Percentiles rank a stretch among this genome's conserved stretches.
phyloP scores from a whole-genome alignment of 53 echinoderm and acorn worm genomes.

The Echinarachnius parma region DNA sequence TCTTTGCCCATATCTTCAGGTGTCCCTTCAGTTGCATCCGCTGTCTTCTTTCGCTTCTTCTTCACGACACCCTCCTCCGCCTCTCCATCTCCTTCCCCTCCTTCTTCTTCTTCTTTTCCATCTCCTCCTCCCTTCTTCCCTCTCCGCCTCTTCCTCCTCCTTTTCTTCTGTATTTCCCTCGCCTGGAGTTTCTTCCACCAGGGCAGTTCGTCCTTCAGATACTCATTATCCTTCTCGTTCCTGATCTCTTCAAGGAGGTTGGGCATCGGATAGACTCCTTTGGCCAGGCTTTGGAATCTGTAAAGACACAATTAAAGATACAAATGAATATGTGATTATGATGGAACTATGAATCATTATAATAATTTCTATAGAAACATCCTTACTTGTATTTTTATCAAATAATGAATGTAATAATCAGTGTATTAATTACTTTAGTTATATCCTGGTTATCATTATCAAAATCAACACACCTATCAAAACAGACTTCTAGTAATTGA shows the following conservation, averaged over 20 bases:
- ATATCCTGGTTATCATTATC: too few relatives aligned
- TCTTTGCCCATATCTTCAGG: background rate
- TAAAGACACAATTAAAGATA: slow-evolving; percentile 1
- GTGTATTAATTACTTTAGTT: too few relatives aligned
- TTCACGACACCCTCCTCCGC: slow-evolving; percentile 24
- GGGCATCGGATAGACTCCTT: slow-evolving; percentile 72
- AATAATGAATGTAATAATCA: too few relatives aligned
- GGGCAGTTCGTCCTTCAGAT: slow-evolving; percentile 44
- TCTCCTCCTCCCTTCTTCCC: slow-evolving; percentile 19
- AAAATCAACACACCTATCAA: too few relatives aligned
- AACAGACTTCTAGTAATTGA: too few relatives aligned
- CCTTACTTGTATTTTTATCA: too few relatives aligned
- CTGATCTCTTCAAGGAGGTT: slow-evolving; percentile 59
- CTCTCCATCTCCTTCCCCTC: slow-evolving; percentile 24
- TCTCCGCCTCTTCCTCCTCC: slow-evolving; percentile 36
- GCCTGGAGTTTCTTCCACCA: slow-evolving; percentile 37
- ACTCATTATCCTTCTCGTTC: slow-evolving; percentile 47
- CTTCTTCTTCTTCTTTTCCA: slow-evolving; percentile 14
- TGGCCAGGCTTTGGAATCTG: slow-evolving; percentile 69
- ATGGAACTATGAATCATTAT: too few relatives aligned
- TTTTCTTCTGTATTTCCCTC: slow-evolving; percentile 33
- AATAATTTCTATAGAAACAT: too few relatives aligned
- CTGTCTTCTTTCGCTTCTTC: slow-evolving; percentile 26
- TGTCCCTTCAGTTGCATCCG: background rate
- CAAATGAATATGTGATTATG: background rate